Base-by-base conservation (phyloP, 2,888 invertebrate genomes). In the Aethes cnicana region DNA sequence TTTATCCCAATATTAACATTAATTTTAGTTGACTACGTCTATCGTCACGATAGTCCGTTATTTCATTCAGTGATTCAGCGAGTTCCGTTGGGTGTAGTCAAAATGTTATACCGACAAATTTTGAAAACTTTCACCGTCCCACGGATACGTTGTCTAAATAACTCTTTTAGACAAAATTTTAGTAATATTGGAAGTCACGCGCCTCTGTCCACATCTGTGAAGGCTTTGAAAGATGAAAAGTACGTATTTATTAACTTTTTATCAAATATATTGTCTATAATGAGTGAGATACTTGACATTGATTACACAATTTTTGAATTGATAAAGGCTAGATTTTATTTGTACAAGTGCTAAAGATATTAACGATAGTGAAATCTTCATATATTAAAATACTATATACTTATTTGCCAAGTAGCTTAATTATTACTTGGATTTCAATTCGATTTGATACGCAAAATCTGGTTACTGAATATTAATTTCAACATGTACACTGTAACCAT, bases 151-250 rank as follows among this genome's bases (percentile, higher is more conserved):
- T 72, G 67, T 75, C 25, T 74, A 4, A 81, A 67, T 63, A 79
- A 71, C 50, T 60, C 60, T 43, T 61, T 72, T 55, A 62, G 74
- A 8, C 58, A 75, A n/a, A 79, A 64, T 68, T 78, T 79, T 56
- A 74, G 75, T 42, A 82, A 80, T 64, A 66, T 69, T 33, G 79
- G 62, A 52, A 73, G 65, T 50, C 61, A 74, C 52, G 70, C 75
- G 14, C 82, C 80, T 17, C 58, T 88, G 42, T 84, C 84, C n/a
- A 86, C 87, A 0, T 79, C 79, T 0, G 72, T 75, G 55, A 69
- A 72, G 18, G 77, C 78, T 11, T 63, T 81, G 39, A 78, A 83
- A 53, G 80, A 82, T 3, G 85, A 88, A 57, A 89, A 82, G 87
- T 88, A 66, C 84, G 85, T 83, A 7, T 1, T 4, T 14, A 30